These are phyloP conservation scores for Saguinus imperator DNA, from an alignment of 2,113 vertebrate species.

Conservation along the genomic window DNA sequence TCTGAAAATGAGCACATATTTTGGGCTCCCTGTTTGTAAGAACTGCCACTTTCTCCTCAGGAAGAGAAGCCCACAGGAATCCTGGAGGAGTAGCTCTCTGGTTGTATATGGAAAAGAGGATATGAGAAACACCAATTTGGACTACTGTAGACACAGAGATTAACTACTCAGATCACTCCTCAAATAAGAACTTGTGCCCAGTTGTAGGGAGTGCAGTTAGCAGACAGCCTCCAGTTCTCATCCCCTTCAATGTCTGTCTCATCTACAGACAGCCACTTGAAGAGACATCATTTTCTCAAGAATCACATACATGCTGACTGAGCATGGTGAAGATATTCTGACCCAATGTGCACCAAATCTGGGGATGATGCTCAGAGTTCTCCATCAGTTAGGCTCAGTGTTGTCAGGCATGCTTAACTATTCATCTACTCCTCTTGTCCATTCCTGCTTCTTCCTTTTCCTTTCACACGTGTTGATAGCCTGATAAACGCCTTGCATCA, in stretches of 20 bases:
- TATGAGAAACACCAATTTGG: not conserved
- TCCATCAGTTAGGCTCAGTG: too few relatives aligned
- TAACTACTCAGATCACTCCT: not conserved
- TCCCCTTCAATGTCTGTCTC: not conserved
- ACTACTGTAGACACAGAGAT: not conserved
- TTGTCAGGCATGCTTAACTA: not conserved
- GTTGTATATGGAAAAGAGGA: not conserved
- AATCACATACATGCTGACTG: not conserved
- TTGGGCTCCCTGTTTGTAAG: not conserved
- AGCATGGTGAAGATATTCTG: not conserved
- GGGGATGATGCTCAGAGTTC: not conserved
- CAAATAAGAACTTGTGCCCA: not conserved
- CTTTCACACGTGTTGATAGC: not conserved
- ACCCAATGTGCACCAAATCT: not conserved
- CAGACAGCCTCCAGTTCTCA: not conserved
- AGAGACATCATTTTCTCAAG: not conserved
- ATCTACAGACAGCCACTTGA: not conserved
- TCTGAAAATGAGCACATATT: not conserved
- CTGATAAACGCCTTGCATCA: not conserved
- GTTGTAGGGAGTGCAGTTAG: not conserved
- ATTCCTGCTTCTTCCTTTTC: not conserved
- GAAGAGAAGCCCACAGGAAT: not conserved
- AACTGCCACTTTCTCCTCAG: not conserved
- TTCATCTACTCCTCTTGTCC: not conserved
- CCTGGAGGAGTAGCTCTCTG: not conserved